These are phyloP conservation scores for Macrobrachium rosenbergii DNA, from an alignment of 1,140 invertebrate genomes.

Conservation along the genomic window DNA sequence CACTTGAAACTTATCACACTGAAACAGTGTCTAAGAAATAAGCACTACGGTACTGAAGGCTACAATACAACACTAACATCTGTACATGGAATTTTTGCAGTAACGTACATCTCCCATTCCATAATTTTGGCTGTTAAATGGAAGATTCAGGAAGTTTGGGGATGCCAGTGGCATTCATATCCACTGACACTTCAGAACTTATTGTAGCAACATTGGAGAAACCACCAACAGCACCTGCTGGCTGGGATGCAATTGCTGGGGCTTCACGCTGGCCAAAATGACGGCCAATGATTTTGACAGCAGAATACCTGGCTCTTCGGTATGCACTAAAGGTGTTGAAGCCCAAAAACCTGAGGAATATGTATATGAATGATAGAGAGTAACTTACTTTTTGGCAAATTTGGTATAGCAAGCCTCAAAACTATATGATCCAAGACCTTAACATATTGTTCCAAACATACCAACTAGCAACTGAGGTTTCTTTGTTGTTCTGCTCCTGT, in stretches of 20 bases:
- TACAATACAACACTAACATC: too few species aligned
- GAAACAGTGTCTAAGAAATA: too few species aligned
- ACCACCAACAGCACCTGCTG: background rate
- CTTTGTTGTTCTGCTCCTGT: too few species aligned
- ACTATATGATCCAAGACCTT: too few species aligned
- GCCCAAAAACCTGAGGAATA: conserved; percentile 79
- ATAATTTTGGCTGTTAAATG: conserved; percentile 24
- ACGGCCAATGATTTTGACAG: conserved; percentile 81
- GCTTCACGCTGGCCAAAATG: conserved; percentile 58
- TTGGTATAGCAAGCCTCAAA: too few species aligned
- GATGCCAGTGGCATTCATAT: conserved; percentile 55
- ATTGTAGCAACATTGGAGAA: conserved; percentile 41
- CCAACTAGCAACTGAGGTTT: too few species aligned
- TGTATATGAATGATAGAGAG: conserved; percentile 61
- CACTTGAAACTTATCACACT: too few species aligned
- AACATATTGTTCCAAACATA: too few species aligned
- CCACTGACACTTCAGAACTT: conserved; percentile 52
- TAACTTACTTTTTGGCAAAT: too few species aligned
- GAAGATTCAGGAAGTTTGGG: conserved; percentile 48
- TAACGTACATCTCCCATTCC: too few species aligned
- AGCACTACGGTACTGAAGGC: too few species aligned
- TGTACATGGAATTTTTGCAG: too few species aligned
- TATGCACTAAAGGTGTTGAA: conserved; percentile 88
- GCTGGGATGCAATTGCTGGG: background rate
- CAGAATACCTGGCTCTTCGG: conserved; percentile 88